Percentiles rank a stretch among this genome's conserved stretches.
Conservation (phyloP, 2,113 vertebrate genomes). For the Balaenoptera acutorostrata region DNA sequence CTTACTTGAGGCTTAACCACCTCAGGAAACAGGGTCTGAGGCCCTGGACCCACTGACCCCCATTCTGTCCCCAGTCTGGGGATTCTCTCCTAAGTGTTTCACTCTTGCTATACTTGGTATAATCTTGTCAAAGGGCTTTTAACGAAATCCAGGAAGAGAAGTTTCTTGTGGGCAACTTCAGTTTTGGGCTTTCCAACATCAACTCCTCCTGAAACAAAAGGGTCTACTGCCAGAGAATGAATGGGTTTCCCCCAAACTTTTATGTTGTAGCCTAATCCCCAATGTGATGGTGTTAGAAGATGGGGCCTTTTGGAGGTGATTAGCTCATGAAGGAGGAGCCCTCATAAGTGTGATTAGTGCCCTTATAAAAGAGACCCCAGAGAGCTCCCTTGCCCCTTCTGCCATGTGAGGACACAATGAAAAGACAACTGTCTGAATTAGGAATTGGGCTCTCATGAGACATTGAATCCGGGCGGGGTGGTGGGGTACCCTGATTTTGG, state of each 20-base stretch:
- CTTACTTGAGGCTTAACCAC: not conserved
- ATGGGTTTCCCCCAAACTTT: not conserved
- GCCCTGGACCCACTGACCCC: not conserved
- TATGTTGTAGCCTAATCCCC: not conserved
- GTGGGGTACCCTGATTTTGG: not conserved
- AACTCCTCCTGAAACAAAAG: not conserved
- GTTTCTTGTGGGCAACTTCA: not conserved
- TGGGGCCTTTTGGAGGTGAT: not conserved
- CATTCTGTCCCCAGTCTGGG: too few species aligned
- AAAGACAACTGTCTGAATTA: not conserved
- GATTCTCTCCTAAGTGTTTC: not conserved
- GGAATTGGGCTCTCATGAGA: not conserved
- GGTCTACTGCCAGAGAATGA: not conserved
- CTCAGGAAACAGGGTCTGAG: not conserved
- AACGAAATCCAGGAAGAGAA: not conserved
- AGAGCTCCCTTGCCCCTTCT: not conserved
- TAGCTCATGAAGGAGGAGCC: not conserved
- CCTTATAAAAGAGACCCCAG: not conserved
- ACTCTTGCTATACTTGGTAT: not conserved
- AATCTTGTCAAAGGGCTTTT: not conserved
- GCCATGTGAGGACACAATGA: not conserved
- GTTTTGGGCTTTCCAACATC: not conserved
- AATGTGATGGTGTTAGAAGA: not conserved
- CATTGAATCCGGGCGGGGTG: not conserved
- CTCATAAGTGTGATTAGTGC: not conserved